A percentile compares a stretch with the other conserved stretches of the same genome.
These are phyloP conservation scores for Carassius carassius DNA, from an alignment of 2,113 vertebrate genomes.

Conservation along the genomic window DNA sequence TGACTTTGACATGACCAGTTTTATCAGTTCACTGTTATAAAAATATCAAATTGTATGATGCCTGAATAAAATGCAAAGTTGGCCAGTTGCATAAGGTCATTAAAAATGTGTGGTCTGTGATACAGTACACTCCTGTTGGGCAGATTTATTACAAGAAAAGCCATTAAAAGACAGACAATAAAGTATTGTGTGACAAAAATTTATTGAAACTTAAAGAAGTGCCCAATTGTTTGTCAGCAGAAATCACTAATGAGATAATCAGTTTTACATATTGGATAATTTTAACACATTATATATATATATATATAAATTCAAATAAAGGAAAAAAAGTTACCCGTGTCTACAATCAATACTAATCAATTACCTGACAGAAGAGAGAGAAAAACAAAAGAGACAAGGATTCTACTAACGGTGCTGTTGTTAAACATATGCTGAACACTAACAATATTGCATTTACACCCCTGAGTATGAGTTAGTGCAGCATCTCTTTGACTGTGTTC, in stretches of 20 bases:
- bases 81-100: too few relatives aligned
- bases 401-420: neutral
- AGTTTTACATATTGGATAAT: neutral
- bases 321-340: too few relatives aligned
- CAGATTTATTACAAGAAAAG: neutral
- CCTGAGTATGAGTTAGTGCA: neutral
- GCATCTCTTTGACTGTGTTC: neutral
- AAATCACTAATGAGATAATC: neutral
- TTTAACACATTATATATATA: neutral
- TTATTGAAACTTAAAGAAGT: too few relatives aligned
- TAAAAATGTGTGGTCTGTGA: too few relatives aligned
- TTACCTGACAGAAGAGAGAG: neutral
- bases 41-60: too few relatives aligned
- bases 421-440: neutral
- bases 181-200: neutral
- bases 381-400: neutral
- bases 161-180: neutral
- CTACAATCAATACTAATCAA: neutral
- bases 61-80: too few relatives aligned
- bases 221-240: neutral
- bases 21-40: too few relatives aligned
- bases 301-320: neutral
- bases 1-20: too few relatives aligned
- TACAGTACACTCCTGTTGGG: neutral
- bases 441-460: neutral